Evolutionary conservation across 2,113 vertebrate species (phyloP).

Genomic region (Plestiodon gilberti): DNA sequence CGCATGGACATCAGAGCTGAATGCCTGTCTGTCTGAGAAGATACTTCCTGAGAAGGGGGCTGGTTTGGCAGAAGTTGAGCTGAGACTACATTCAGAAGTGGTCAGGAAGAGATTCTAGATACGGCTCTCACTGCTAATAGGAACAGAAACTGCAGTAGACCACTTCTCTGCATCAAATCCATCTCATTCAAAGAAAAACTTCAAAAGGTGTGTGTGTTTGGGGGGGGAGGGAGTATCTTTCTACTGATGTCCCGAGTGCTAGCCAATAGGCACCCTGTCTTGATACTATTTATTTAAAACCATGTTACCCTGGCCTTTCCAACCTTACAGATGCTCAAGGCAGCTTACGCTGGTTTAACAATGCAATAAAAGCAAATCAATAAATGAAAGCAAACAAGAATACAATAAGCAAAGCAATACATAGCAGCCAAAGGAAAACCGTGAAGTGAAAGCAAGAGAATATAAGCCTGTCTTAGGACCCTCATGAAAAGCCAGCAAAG

Average conservation of each 20-base stretch:
- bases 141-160: background rate
- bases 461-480: no score
- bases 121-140: background rate
- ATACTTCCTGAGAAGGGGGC: background rate
- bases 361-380: no score
- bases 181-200: background rate
- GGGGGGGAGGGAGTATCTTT: background rate
- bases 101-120: background rate
- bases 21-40: no score
- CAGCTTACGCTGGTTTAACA: no score
- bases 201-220: background rate
- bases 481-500: no score
- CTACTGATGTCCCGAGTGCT: background rate
- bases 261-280: background rate
- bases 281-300: no score
- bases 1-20: background rate
- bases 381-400: no score
- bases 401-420: no score
- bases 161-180: background rate
- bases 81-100: background rate
- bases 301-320: no score
- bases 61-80: background rate
- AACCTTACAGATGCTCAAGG: no score
- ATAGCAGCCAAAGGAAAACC: no score
- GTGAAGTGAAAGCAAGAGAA: no score